These are phyloP conservation scores for Xyrichtys novacula DNA, from an alignment of 2,797 vertebrate genomes.

Conservation along the genomic window DNA sequence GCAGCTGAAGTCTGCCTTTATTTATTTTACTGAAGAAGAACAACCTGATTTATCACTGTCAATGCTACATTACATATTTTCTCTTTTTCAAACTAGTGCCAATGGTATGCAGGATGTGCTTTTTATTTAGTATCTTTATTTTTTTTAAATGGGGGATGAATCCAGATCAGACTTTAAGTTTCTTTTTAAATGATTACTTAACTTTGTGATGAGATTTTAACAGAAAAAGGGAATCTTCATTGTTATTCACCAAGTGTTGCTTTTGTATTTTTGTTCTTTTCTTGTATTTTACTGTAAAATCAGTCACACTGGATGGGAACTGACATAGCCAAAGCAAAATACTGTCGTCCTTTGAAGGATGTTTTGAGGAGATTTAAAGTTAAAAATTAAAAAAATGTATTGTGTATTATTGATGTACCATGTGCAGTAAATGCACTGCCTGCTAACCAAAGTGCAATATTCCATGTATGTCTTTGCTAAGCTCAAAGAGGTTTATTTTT, in stretches of 20 bases:
- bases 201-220: constrained; percentile 38
- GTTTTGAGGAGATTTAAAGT: constrained; percentile 51
- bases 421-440: constrained; percentile 68
- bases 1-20: constrained; percentile 61
- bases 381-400: constrained; percentile 39
- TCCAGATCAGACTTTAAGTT: constrained; percentile 25
- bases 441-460: constrained; percentile 84
- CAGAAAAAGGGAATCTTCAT: constrained; percentile 34
- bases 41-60: constrained; percentile 48
- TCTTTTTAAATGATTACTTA: constrained; percentile 33
- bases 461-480: constrained; percentile 57
- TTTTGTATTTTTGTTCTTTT: constrained; percentile 27
- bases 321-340: constrained; percentile 76
- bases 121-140: constrained; percentile 45
- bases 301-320: constrained; percentile 83
- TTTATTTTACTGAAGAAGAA: constrained; percentile 62
- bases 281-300: constrained; percentile 80
- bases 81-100: constrained; percentile 31
- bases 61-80: constrained; percentile 53
- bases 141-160: constrained; percentile 23
- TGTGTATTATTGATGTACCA: constrained; percentile 50
- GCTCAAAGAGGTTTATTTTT: constrained; percentile 61
- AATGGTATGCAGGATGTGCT: constrained; percentile 44
- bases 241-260: constrained; percentile 10
- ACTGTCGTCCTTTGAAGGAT: constrained; percentile 65